Evolutionary conservation across 37 sponge, comb jelly and placozoan species (phyloP).

Genomic region (Eunapius fragilis): DNA sequence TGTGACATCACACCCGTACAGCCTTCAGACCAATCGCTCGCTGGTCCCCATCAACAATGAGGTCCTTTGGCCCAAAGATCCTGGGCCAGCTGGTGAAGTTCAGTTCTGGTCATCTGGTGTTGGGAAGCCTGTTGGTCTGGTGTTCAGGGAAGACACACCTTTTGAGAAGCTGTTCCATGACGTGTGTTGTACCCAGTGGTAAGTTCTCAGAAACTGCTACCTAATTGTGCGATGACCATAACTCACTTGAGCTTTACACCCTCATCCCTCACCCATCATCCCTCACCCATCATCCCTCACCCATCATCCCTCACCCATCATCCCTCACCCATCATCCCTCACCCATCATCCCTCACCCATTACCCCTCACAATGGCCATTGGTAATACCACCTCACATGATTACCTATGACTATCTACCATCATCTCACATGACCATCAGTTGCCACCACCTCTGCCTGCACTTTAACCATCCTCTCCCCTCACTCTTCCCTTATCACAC

Average conservation of each 20-base stretch:
- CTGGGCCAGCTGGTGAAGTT: neutral
- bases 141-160: slow-evolving; percentile 24
- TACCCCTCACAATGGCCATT: no score
- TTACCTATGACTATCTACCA: no score
- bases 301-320: no score
- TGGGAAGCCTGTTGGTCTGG: slow-evolving; percentile 2
- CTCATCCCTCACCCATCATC: no score
- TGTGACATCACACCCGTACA: slow-evolving; percentile 67
- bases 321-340: no score
- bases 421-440: neutral
- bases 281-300: no score
- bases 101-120: slow-evolving; percentile 32
- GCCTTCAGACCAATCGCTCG: slow-evolving; percentile 57
- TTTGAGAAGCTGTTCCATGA: slow-evolving; percentile 56
- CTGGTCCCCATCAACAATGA: slow-evolving; percentile 58
- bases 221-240: no score
- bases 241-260: no score
- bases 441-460: neutral
- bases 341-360: no score
- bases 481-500: neutral
- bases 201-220: no score
- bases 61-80: slow-evolving; percentile 62
- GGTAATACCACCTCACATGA: no score
- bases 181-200: neutral
- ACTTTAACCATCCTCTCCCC: neutral